Evolutionary conservation across 2,113 vertebrate species (phyloP), one percentile per base, ranked within the genome.

Genomic region (Galeopterus variegatus): DNA sequence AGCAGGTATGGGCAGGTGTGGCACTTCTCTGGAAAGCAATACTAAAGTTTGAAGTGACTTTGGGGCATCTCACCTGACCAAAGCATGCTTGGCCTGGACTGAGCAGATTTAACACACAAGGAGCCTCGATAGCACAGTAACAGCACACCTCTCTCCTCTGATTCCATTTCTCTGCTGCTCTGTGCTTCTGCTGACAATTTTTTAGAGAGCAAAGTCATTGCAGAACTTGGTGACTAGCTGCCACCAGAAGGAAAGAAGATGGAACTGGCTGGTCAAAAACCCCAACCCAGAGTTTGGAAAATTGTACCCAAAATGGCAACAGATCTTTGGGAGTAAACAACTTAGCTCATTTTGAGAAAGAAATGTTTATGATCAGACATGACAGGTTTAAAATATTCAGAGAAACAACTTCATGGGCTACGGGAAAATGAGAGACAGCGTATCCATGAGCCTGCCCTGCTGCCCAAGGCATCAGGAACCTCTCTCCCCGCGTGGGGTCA

Each of bases 341-440:
- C 83, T 94, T 8, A 72, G 75, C 90, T 92, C 95, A 52, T 79
- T 83, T 83, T 62, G 82, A 96, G 86, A 92, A 94, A 90, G 94
- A 94, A 72, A 54, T 70, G 64, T 81, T 96, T 92, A 73, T 60
- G 60, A 79, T 75, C 77, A 52, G 76, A 95, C 56, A 94, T 6
- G 31, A 79, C 67, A 83, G 85, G 67, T 75, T 94, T 62, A 92
- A 83, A 80, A 90, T 0, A 14, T 75, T 14, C 58, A 54, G 88
- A 95, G 86, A 92, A 89, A 85, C 50, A 93, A 92, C 64, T 91
- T 86, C 48, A 70, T 41, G 36, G 50, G 72, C 72, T 77, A 7
- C 0, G 13, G 84, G 65, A 52, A 76, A 83, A 76, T n/a, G 48
- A 58, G 58, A 76, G 90, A 58, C 83, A 19, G 24, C 69, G 92